phyloP scores from a whole-genome alignment of 2,888 invertebrate species.

The Linnaemya tessellans region DNA sequence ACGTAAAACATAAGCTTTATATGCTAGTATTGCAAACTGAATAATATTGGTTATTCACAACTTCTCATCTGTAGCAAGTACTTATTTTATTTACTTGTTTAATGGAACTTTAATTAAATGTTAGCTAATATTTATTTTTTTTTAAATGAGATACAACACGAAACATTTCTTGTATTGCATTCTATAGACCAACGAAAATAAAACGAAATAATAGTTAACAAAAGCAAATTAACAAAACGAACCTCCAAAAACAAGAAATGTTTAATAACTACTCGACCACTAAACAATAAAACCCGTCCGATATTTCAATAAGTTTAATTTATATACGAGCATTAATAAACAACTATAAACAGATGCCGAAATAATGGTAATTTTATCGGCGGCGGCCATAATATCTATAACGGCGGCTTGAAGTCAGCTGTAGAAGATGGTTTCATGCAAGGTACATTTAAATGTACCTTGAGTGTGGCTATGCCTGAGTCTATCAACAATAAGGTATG shows the following conservation, averaged over 20 bases:
- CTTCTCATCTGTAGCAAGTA: conserved; percentile 6
- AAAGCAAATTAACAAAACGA: conserved; percentile 50
- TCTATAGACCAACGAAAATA: conserved; percentile 17
- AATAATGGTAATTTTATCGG: not conserved
- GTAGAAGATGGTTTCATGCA: too few species aligned
- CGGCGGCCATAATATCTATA: not conserved
- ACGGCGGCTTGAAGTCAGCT: not conserved
- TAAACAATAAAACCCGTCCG: not conserved
- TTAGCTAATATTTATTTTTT: conserved; percentile 33
- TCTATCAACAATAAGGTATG: too few species aligned
- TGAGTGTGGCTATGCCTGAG: too few species aligned
- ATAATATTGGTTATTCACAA: not conserved
- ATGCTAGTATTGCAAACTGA: not conserved
- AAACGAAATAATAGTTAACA: conserved; percentile 34
- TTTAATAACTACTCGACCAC: conserved; percentile 14
- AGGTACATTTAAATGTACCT: too few species aligned
- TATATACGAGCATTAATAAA: too few species aligned
- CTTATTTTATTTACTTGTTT: conserved; percentile 15
- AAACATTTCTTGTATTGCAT: conserved; percentile 49
- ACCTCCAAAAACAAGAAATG: conserved; percentile 23
- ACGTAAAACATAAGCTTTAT: not conserved
- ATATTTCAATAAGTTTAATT: not conserved
- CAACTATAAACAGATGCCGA: not conserved
- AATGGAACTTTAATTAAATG: conserved; percentile 11
- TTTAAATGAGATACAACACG: conserved; percentile 47